Percentiles rank a stretch among this genome's conserved stretches.
phyloP scores from a whole-genome alignment of 1,140 invertebrate species.

The Trachymyrmex cornetzi region DNA sequence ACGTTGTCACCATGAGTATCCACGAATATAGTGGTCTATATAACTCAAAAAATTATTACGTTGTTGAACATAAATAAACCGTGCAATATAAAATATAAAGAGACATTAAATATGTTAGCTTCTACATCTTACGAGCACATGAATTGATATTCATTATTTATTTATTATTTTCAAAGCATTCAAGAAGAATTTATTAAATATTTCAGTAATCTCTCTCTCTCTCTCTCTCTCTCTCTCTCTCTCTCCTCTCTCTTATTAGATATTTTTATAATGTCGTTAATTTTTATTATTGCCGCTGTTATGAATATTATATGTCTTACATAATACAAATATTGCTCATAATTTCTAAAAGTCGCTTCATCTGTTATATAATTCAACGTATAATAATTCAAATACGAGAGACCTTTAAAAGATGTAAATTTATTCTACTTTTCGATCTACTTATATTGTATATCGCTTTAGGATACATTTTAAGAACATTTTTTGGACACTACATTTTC shows the following conservation, averaged over 20 bases:
- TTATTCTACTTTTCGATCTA: neutral
- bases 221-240: too few relatives aligned
- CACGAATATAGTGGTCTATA: neutral
- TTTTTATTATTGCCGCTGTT: neutral
- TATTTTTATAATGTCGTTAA: neutral
- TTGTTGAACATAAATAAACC: neutral
- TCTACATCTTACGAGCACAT: neutral
- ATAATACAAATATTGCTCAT: neutral
- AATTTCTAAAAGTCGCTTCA: neutral
- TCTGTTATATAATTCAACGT: neutral
- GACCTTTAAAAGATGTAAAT: neutral
- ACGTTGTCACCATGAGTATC: neutral
- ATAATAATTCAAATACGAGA: neutral
- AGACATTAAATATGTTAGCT: neutral
- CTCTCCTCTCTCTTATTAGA: too few relatives aligned
- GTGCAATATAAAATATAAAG: neutral
- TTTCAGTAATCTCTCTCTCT: neutral
- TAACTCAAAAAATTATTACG: neutral
- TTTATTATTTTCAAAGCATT: conserved; percentile 6
- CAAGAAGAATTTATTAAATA: neutral
- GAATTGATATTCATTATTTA: neutral
- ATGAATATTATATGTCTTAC: neutral
- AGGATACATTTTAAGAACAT: neutral
- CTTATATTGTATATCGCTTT: neutral
- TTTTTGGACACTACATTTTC: neutral